Percentiles rank a stretch among this genome's conserved stretches.
Evolutionary conservation across 2,888 invertebrate genomes (phyloP).

Genomic region (Cheilosia urbana): DNA sequence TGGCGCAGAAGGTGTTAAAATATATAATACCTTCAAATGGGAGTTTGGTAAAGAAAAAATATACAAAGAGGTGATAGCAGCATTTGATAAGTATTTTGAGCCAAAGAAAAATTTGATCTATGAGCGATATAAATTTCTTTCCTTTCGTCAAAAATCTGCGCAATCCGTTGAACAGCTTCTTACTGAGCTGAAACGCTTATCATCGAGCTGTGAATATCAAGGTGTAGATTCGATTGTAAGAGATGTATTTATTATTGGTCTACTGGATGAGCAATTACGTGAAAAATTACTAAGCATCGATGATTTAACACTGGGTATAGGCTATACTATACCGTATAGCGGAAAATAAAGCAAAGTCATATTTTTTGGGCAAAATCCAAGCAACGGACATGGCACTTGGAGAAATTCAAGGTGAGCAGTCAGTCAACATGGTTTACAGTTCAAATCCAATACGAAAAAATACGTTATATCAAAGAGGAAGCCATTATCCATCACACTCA

Average conservation of each 20-base stretch:
- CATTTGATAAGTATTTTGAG: background rate
- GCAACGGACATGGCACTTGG: background rate
- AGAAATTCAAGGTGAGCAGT: background rate
- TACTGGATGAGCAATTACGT: constrained; percentile 7
- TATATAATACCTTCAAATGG: background rate
- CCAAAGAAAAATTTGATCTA: background rate
- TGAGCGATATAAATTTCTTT: constrained; percentile 4
- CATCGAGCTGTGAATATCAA: background rate
- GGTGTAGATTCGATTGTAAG: background rate
- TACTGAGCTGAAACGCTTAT: background rate
- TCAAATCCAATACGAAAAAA: background rate
- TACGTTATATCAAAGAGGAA: background rate
- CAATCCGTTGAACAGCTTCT: background rate
- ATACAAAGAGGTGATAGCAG: background rate
- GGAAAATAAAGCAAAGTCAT: background rate
- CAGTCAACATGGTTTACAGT: background rate
- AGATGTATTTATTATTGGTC: constrained; percentile 23
- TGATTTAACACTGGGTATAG: constrained; percentile 1
- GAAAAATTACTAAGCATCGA: constrained; percentile 1
- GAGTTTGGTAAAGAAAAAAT: background rate
- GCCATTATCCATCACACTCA: background rate
- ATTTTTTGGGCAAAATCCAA: background rate
- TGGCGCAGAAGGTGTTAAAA: background rate
- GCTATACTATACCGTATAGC: too few species aligned
- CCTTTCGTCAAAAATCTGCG: background rate